A percentile compares a stretch with the other conserved stretches of the same genome.
Conservation (phyloP, 1,140 invertebrate genomes). For the Euwallacea fornicatus region DNA sequence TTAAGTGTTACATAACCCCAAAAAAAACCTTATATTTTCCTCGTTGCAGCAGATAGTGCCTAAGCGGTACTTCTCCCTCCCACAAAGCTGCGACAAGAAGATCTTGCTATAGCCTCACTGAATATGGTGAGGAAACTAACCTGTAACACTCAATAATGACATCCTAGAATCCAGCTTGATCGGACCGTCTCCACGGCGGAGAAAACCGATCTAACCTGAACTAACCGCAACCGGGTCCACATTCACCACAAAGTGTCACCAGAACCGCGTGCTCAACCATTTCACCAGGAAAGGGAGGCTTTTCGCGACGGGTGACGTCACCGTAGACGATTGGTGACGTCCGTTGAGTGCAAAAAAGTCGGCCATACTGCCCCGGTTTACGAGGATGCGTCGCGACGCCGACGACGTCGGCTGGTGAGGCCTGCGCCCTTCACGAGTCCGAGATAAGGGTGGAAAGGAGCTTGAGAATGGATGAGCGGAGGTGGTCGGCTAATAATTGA, state of each 20-base stretch:
- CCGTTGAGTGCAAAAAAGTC: slow-evolving; percentile 32
- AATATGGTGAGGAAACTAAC: slow-evolving; percentile 18
- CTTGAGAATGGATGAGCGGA: slow-evolving; percentile 16
- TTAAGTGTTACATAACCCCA: slow-evolving; percentile 11
- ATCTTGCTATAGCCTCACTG: background rate
- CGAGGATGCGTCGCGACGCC: slow-evolving; percentile 27
- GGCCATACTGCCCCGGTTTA: slow-evolving; percentile 33
- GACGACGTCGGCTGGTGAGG: slow-evolving; percentile 11
- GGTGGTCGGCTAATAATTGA: slow-evolving; percentile 9
- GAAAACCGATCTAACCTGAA: background rate
- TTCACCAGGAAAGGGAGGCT: slow-evolving; percentile 15
- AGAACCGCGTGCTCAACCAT: slow-evolving; percentile 16
- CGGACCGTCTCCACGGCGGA: slow-evolving; percentile 13
- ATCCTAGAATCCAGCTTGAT: slow-evolving; percentile 31
- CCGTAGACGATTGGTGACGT: slow-evolving; percentile 28
- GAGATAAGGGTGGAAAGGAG: slow-evolving; percentile 8
- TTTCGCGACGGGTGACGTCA: slow-evolving; percentile 29
- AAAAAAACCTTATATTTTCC: background rate
- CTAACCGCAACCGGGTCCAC: background rate
- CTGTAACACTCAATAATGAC: slow-evolving; percentile 38
- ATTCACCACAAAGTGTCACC: slow-evolving; percentile 14
- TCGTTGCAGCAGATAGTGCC: background rate
- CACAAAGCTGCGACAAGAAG: background rate
- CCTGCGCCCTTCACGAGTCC: slow-evolving; percentile 6
- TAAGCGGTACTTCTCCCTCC: background rate